Conservation (phyloP, 2,113 vertebrate genomes). For the Anoplopoma fimbria region DNA sequence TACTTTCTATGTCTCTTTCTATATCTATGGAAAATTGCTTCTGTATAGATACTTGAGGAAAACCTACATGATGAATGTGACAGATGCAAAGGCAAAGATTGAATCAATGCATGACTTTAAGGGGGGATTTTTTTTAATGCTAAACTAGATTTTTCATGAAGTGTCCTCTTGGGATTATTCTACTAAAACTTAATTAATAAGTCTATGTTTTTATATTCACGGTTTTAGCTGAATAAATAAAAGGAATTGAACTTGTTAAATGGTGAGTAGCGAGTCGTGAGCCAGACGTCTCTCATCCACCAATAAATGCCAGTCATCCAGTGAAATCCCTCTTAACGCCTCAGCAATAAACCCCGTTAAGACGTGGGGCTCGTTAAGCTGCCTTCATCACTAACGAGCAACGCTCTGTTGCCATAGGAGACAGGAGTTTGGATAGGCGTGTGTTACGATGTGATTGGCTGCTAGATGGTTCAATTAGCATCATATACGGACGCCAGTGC, state of each 20-base stretch:
- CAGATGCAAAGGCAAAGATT: background rate
- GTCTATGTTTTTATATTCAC: background rate
- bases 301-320: slow-evolving; percentile 35
- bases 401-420: slow-evolving; percentile 39
- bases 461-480: slow-evolving; percentile 51
- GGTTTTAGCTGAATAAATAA: slow-evolving; percentile 26
- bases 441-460: slow-evolving; percentile 42
- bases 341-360: slow-evolving; percentile 59
- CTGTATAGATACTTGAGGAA: background rate
- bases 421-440: slow-evolving; percentile 4
- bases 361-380: slow-evolving; percentile 34
- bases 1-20: background rate
- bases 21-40: background rate
- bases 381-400: slow-evolving; percentile 47
- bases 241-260: slow-evolving; percentile 30
- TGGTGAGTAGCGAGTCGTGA: slow-evolving; percentile 15
- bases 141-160: background rate
- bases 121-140: background rate
- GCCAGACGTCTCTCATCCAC: slow-evolving; percentile 22
- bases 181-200: background rate
- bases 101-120: background rate
- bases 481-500: slow-evolving; percentile 28
- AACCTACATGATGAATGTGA: background rate
- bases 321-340: slow-evolving; percentile 31
- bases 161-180: background rate